Evolutionary conservation across 2,888 invertebrate genomes (phyloP).

Genomic region (Patella caerulea): DNA sequence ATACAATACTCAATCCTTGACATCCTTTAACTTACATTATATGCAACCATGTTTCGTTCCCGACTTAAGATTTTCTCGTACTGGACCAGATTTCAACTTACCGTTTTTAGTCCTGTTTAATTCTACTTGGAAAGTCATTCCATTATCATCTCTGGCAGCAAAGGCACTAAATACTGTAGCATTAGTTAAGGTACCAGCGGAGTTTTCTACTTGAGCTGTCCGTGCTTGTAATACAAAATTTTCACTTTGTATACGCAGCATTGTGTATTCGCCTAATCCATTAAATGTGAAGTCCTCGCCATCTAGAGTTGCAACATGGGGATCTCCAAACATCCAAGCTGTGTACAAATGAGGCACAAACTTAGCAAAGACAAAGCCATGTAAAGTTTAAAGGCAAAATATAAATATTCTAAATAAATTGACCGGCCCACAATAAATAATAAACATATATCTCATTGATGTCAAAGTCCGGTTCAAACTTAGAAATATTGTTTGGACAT

Average conservation of each 20-base stretch:
- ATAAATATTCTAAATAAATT: too few species aligned
- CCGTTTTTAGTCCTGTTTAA: conserved; percentile 31
- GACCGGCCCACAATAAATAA: too few species aligned
- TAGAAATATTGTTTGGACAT: too few species aligned
- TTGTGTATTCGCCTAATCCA: conserved; percentile 43
- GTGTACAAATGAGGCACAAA: neutral
- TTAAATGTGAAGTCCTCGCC: conserved; percentile 40
- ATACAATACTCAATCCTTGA: too few species aligned
- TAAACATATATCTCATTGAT: too few species aligned
- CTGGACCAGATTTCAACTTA: neutral
- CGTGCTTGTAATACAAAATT: conserved; percentile 35
- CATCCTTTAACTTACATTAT: too few species aligned
- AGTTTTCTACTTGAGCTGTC: conserved; percentile 27
- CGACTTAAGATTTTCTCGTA: too few species aligned
- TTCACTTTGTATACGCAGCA: conserved; percentile 23
- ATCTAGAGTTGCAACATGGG: conserved; percentile 44
- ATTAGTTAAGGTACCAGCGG: conserved; percentile 29
- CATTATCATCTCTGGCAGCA: conserved; percentile 33
- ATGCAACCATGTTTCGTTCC: too few species aligned
- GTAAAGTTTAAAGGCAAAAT: too few species aligned
- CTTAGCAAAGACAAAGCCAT: too few species aligned
- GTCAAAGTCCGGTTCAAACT: too few species aligned
- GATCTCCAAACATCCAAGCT: conserved; percentile 39
- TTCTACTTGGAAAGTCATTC: conserved; percentile 34
- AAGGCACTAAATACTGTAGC: conserved; percentile 48